These are phyloP conservation scores for Telmatochromis bifrenatus DNA, from an alignment of 2,113 vertebrate species.

Conservation along the genomic window DNA sequence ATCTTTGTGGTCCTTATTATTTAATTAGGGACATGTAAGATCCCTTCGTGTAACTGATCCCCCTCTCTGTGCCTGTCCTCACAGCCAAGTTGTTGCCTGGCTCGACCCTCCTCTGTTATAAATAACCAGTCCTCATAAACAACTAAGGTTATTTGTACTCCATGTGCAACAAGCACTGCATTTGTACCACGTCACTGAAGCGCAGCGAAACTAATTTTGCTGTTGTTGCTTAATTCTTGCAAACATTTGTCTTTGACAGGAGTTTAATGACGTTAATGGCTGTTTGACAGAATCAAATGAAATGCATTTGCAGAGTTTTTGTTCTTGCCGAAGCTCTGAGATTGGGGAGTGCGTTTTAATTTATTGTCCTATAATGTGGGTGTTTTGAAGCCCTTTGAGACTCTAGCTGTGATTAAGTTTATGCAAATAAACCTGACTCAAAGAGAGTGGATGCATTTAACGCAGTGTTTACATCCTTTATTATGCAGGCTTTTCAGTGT, in stretches of 20 bases:
- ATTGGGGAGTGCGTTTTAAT: not conserved
- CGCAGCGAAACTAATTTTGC: not conserved
- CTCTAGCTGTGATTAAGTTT: not conserved
- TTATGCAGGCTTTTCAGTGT: not conserved
- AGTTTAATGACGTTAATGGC: not conserved
- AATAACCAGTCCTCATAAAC: not conserved
- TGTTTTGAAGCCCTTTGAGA: not conserved
- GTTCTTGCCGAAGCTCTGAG: not conserved
- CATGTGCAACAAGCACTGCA: not conserved
- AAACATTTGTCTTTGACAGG: not conserved
- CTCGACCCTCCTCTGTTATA: not conserved
- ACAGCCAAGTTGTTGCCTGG: not conserved
- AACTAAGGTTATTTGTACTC: not conserved
- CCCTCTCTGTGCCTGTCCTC: not conserved
- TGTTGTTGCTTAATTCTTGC: not conserved
- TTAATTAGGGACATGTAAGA: not conserved
- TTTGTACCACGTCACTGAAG: not conserved
- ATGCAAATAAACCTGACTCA: constrained; percentile 6
- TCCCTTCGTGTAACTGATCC: not conserved
- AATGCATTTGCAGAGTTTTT: not conserved
- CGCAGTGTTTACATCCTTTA: not conserved
- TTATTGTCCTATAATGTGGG: not conserved
- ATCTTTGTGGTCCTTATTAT: not conserved
- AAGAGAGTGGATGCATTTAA: not conserved
- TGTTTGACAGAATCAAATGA: not conserved